Conservation (phyloP, 2,113 vertebrate genomes). For the Coryphaenoides rupestris region DNA sequence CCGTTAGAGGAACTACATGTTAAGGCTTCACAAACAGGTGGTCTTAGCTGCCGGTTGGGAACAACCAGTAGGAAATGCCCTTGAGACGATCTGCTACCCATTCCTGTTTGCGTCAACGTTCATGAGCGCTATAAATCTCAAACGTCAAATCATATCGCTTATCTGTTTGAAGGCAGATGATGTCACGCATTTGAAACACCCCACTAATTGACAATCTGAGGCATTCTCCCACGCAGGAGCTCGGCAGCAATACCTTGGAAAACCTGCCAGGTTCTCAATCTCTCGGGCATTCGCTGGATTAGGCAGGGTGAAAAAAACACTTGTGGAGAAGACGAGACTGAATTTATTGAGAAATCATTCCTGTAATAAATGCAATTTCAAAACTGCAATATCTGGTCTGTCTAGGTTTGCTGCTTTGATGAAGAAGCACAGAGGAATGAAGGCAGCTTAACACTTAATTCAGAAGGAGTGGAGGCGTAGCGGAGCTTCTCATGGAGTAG, state of each 20-base stretch:
- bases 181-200: no score
- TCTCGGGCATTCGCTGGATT: neutral
- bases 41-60: neutral
- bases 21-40: no score
- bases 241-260: neutral
- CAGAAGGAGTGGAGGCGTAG: neutral
- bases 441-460: neutral
- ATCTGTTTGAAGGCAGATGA: no score
- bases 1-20: no score
- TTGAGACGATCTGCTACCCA: neutral
- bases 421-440: slow-evolving; percentile 17
- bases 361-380: slow-evolving; percentile 9
- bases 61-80: slow-evolving; percentile 23
- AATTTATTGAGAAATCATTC: neutral
- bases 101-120: no score
- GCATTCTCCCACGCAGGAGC: neutral
- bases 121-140: no score
- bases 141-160: no score
- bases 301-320: neutral
- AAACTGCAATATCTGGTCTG: slow-evolving; percentile 3
- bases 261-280: neutral
- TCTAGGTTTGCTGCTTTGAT: slow-evolving; percentile 24
- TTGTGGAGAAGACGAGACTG: neutral
- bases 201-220: no score
- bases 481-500: neutral